Conservation (phyloP, 2,113 vertebrate genomes). For the Syrmaticus mikado region DNA sequence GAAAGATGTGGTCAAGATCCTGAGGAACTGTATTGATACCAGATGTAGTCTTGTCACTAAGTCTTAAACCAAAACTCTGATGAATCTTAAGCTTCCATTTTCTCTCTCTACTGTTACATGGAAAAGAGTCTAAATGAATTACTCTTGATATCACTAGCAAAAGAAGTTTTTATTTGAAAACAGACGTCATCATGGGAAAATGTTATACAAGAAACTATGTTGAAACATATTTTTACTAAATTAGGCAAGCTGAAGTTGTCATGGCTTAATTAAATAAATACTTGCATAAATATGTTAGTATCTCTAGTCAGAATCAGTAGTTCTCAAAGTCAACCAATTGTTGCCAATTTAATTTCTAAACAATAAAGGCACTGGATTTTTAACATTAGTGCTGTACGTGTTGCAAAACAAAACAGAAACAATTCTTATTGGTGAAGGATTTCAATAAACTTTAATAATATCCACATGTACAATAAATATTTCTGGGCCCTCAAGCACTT, state of each 20-base stretch:
- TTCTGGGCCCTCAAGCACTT: slow-evolving; percentile 88
- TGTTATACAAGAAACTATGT: slow-evolving; percentile 26
- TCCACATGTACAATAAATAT: slow-evolving; percentile 92
- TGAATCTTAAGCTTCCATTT: slow-evolving; percentile 65
- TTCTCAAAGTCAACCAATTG: not conserved
- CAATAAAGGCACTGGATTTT: not conserved
- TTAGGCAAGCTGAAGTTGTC: not conserved
- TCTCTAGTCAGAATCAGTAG: slow-evolving; percentile 4
- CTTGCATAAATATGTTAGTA: not conserved
- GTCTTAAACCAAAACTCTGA: slow-evolving; percentile 58
- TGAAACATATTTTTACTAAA: not conserved
- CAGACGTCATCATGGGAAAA: slow-evolving; percentile 36
- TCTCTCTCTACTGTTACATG: slow-evolving; percentile 11
- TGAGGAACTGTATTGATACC: slow-evolving; percentile 54
- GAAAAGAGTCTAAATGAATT: slow-evolving; percentile 41
- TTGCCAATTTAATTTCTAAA: slow-evolving; percentile 25
- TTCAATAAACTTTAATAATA: slow-evolving; percentile 79
- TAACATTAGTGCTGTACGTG: not conserved
- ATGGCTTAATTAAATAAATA: slow-evolving; percentile 7
- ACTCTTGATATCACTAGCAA: not conserved
- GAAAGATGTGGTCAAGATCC: slow-evolving; percentile 72
- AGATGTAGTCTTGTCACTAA: slow-evolving; percentile 69
- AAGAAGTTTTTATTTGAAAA: slow-evolving; percentile 16
- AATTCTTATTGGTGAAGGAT: slow-evolving; percentile 63
- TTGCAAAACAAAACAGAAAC: slow-evolving; percentile 58